Evolutionary conservation across 2,888 invertebrate genomes (phyloP), one percentile per base, ranked within the genome.

Genomic region (Melinopterus prodromus): DNA sequence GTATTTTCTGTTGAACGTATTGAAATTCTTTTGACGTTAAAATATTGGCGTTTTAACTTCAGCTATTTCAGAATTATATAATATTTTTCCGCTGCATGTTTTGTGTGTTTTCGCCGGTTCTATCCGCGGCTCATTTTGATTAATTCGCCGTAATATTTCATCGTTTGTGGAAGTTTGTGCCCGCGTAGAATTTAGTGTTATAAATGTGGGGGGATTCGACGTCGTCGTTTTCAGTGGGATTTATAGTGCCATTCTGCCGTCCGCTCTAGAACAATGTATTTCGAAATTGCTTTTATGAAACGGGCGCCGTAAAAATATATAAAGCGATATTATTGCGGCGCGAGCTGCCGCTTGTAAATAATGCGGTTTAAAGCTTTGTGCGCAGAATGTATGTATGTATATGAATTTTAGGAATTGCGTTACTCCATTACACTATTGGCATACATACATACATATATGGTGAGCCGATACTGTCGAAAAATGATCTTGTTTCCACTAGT

Each of bases 131-230:
- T 53, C 53, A 53, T 53, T 53, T 53, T 53, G 53, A 53, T 53
- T 53, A 53, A 53, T 53, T 53, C 53, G 7, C 53, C 53, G 53
- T 53, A 53, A 53, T 53, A 53, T 53, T 74, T 74, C 74, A 74
- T 74, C 37, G 74, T 74, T 74, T 74, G 74, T 37, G 74, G 37
- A n/a, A 15, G 16, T 15, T 26, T 26, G 71, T 71, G 16, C 71
- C 7, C 71, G 16, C 71, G 71, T 16, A 37, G 74, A 36, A 74
- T 74, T 37, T 37, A 37, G 35, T 37, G 74, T 74, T 74, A 74
- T 74, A 74, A 74, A 74, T 35, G 74, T n/a, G 35, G 35, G 74
- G n/a, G 74, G 74, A 26, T 74, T 74, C 74, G 74, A 74, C 74
- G 74, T 74, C 37, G 74, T 37, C 35, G 74, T 74, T 74, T 74